Evolutionary conservation across 2,797 vertebrate species (phyloP), one percentile per base, ranked within the genome.

Genomic region (Betta splendens): DNA sequence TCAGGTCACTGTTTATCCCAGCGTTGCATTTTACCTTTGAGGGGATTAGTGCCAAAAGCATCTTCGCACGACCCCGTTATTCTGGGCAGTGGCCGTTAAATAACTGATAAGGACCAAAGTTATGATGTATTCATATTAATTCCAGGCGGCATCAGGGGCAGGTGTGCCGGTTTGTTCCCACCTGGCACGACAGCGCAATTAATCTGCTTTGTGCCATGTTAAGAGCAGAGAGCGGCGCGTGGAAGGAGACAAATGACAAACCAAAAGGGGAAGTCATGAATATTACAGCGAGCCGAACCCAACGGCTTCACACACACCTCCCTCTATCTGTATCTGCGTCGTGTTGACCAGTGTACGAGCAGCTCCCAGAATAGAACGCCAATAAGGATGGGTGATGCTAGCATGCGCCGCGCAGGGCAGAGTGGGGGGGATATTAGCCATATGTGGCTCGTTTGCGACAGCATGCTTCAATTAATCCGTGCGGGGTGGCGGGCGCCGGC

Each of bases 391-490:
- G 75, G 73, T 79, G 70, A 72, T 15, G 79, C 50, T 59, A 15
- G 47, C 21, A 13, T 67, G 59, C 23, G 35, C 42, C 5, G 36
- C 45, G 54, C 59, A 47, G 64, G 48, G 62, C 39, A 33, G 47
- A 58, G 64, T 11, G 62, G 62, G 69, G n/a, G 63, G 35, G 65
- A 75, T 86, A 87, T 88, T 83, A 86, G 78, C 85, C 86, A 86
- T 89, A 83, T 89, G 85, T 75, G 81, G 81, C 87, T 89, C 69
- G 89, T 91, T 89, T 87, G 77, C 78, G 85, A 69, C 75, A 75
- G 71, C 79, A 85, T 81, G 86, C 86, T 80, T 86, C 85, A 87
- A 87, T 91, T 87, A 87, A 89, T 88, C 73, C 77, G 83, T 61
- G 68, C 74, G 79, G 75, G 84, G 83, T 77, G 83, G 84, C 84